Base-by-base conservation (phyloP, 2,797 vertebrate genomes). In the Pseudochaenichthys georgianus region DNA sequence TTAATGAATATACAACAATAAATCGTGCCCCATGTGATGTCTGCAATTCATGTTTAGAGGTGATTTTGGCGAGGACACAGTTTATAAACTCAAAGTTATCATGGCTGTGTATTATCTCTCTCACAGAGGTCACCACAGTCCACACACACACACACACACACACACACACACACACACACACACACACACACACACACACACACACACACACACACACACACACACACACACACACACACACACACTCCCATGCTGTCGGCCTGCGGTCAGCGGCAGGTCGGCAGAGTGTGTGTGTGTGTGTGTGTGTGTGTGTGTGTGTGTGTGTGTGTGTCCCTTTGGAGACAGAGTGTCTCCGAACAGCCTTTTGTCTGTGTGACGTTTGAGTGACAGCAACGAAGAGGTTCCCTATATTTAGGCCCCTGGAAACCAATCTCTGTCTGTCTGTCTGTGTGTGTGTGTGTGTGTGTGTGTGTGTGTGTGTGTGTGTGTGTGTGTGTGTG, bases 331-430 rank as follows among this genome's bases (percentile, higher is more conserved):
- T 81, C 78, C 42, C 62, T 51, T 21, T 78, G 84, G 86, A 90
- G 91, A 89, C 91, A 83, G 75, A 17, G 65, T 85, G 93, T 90
- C 90, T 92, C 80, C 72, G 13, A 84, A 70, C 73, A 69, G 78
- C 77, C 87, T 87, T 92, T 91, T 92, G 90, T 91, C 82, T 90
- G 80, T 80, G 80, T 85, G 84, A 86, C 75, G 64, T 92, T 86
- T 93, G 92, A 94, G 73, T 92, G 93, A 92, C 92, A 87, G 89
- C 76, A 67, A 85, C 90, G 91, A 92, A 91, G 92, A 89, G 80
- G 76, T 79, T 81, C 88, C 89, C 91, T 94, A 92, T 93, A 94
- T 94, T 94, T 93, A 94, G 91, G 88, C 83, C 84, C 83, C 80
- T 87, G 89, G 87, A 91, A 94, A 92, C 79, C 88, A 89, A 87